Evolutionary conservation across 1,140 invertebrate genomes (phyloP), one percentile per base, ranked within the genome.

Genomic region (Nephila pilipes): DNA sequence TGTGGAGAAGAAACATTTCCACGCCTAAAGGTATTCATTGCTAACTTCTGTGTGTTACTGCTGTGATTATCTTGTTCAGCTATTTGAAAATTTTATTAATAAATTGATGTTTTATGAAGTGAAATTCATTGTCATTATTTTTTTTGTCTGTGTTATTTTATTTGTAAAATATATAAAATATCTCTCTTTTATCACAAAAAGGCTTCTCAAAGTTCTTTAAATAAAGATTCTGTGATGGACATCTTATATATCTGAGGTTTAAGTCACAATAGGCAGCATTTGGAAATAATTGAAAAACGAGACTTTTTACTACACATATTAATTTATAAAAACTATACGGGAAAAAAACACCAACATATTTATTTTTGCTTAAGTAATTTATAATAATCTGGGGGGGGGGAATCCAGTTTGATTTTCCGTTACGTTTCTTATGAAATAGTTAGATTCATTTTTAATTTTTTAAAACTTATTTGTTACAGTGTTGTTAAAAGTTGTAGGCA

Each of bases 51-150:
- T 93, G 69, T 93, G 91, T 93, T 93, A 93, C 55, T 93, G 91
- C 91, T 93, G 91, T 93, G 91, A 93, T 93, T 93, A 87, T 93
- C 85, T 93, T 93, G 85, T 93, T 93, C 91, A 93, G 85, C 83
- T 87, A 87, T 93, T 93, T 87, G 65, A 87, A 93, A 87, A 87
- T 93, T 93, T 93, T 93, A 93, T 93, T 93, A 93, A 93, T 93
- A 93, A 93, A 93, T 93, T 60, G 91, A 93, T 93, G 91, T 93
- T 93, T 87, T 93, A 87, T 87, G 83, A 93, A 85, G 60, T 83
- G 81, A 54, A 83, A 83, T 83, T 55, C 14, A 1, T 55, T 20
- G 81, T 83, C 4, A 10, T 22, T 54, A 8, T 81, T 54, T 20
- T 54, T 18, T 81, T 38, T 55, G 22, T 83, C 25, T 83, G 38